A percentile compares a stretch with the other conserved stretches of the same genome.
phyloP scores from a whole-genome alignment of 2,113 vertebrate genomes.

The Rhodinocichla rosea region DNA sequence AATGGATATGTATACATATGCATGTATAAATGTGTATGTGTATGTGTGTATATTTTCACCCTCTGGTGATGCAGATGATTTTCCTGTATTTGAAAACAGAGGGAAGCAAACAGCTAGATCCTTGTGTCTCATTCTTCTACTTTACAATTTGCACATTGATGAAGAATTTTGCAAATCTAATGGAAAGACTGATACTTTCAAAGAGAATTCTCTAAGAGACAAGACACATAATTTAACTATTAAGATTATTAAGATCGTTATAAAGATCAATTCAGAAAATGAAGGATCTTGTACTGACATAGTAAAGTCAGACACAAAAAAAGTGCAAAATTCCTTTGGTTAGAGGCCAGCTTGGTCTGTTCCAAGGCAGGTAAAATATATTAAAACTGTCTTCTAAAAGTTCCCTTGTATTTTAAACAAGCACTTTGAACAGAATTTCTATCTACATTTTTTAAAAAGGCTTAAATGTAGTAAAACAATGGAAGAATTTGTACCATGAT shows the following conservation, averaged over 20 bases:
- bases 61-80: background rate
- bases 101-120: background rate
- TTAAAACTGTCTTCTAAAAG: background rate
- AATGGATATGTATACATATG: background rate
- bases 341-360: background rate
- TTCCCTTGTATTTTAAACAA: background rate
- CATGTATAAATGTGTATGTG: background rate
- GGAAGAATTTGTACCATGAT: background rate
- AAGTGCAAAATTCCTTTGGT: background rate
- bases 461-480: background rate
- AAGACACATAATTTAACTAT: background rate
- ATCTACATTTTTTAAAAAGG: background rate
- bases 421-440: background rate
- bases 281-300: background rate
- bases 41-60: background rate
- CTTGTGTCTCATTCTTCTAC: background rate
- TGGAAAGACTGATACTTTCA: background rate
- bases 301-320: background rate
- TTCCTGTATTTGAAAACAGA: background rate
- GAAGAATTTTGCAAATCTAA: background rate
- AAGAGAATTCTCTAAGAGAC: background rate
- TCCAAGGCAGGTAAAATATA: background rate
- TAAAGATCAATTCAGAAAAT: background rate
- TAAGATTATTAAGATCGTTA: background rate
- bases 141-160: background rate